Percentiles rank a stretch among this genome's conserved stretches.
These are phyloP conservation scores for Bicyclus anynana DNA, from an alignment of 1,140 invertebrate genomes.

Conservation along the genomic window DNA sequence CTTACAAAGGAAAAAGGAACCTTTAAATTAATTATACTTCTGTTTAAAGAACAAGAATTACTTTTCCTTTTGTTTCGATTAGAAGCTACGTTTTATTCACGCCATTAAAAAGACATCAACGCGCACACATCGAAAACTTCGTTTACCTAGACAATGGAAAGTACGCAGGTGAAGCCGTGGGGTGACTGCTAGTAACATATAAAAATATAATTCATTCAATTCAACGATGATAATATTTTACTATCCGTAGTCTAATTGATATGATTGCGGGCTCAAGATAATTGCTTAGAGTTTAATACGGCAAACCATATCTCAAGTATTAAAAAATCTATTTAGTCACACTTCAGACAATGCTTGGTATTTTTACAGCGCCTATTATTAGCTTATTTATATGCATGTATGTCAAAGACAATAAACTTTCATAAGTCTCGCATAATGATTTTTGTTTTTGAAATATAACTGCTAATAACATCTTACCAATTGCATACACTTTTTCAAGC, in stretches of 20 bases:
- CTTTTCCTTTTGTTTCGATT: background rate
- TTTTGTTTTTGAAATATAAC: conserved; percentile 22
- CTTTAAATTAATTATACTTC: too few relatives aligned
- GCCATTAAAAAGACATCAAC: background rate
- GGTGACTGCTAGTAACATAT: too few relatives aligned
- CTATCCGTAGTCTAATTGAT: too few relatives aligned
- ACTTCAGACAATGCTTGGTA: conserved; percentile 8
- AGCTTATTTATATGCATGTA: conserved; percentile 37
- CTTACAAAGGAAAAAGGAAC: background rate
- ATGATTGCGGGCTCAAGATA: too few relatives aligned
- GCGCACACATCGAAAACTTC: background rate
- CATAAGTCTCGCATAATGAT: conserved; percentile 26
- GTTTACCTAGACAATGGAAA: too few relatives aligned
- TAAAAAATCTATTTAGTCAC: background rate
- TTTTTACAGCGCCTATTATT: conserved; percentile 26
- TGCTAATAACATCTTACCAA: background rate
- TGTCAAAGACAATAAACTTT: conserved; percentile 55
- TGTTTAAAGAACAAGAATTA: too few relatives aligned
- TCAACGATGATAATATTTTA: too few relatives aligned
- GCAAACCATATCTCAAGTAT: background rate
- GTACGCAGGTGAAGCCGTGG: too few relatives aligned
- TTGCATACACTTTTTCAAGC: too few relatives aligned
- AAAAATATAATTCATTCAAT: too few relatives aligned
- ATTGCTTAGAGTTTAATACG: too few relatives aligned
- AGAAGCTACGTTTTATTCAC: background rate